Evolutionary conservation across 2,797 vertebrate species (phyloP).

Genomic region (Sylvia borin): DNA sequence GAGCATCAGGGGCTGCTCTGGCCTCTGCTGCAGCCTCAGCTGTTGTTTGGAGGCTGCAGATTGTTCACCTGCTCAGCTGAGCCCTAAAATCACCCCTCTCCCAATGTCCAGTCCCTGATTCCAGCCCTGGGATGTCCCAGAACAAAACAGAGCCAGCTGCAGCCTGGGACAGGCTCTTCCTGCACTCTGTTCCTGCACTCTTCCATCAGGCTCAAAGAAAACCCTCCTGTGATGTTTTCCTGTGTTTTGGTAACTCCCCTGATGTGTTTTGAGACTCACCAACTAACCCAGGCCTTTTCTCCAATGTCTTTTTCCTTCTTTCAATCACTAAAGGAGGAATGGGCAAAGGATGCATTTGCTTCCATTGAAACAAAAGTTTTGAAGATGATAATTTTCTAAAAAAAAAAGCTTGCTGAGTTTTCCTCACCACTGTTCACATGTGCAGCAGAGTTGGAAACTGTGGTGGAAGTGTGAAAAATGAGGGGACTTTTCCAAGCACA

Average conservation of each 20-base stretch:
- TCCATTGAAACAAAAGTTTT: neutral
- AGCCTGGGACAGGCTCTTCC: neutral
- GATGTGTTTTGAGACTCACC: neutral
- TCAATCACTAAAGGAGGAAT: neutral
- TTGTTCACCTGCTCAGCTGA: neutral
- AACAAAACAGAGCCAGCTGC: neutral
- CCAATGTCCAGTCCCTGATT: neutral
- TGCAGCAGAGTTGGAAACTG: neutral
- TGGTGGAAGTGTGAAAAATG: neutral
- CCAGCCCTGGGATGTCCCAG: neutral
- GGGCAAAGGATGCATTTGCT: neutral
- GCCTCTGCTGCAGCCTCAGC: neutral
- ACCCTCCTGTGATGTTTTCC: neutral
- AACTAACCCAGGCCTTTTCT: neutral
- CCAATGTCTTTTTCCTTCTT: neutral
- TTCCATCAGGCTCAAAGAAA: neutral
- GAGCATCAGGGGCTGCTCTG: neutral
- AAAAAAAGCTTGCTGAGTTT: neutral
- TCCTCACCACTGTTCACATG: neutral
- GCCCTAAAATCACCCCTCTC: neutral
- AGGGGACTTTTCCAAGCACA: neutral
- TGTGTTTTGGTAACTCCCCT: neutral
- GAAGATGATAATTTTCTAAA: neutral
- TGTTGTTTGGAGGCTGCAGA: neutral
- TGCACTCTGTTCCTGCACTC: neutral